Percentiles rank a stretch among this genome's conserved stretches.
These are phyloP conservation scores for Amphiprion ocellaris DNA, from an alignment of 2,113 vertebrate species.

Conservation along the genomic window DNA sequence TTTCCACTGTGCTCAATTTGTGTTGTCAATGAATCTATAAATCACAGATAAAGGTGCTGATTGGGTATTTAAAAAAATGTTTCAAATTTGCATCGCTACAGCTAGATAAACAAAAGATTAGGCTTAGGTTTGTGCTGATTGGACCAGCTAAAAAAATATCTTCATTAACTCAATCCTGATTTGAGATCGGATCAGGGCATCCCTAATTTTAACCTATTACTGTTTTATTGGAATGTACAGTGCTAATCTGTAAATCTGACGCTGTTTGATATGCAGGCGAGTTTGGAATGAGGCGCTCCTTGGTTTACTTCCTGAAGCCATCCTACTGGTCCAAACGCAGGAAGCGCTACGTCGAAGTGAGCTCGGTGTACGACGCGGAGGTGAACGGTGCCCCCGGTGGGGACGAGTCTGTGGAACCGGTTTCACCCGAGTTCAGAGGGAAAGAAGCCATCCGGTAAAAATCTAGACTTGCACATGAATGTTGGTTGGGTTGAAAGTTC, in stretches of 20 bases:
- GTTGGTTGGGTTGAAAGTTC: not conserved
- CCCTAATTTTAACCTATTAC: not conserved
- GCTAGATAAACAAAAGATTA: no score
- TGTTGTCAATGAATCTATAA: no score
- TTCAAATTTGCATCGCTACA: no score
- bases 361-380: conserved; percentile 85
- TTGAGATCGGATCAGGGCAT: no score
- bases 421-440: conserved; percentile 92
- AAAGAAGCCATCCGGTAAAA: conserved; percentile 96
- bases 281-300: conserved; percentile 89
- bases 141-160: no score
- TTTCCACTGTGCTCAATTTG: no score
- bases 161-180: no score
- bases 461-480: not conserved
- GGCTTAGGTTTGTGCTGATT: no score
- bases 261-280: conserved; percentile 84
- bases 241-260: not conserved
- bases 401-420: conserved; percentile 88
- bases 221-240: no score
- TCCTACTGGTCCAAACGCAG: conserved; percentile 95
- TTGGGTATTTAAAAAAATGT: no score
- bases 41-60: no score
- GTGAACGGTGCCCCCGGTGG: conserved; percentile 82
- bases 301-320: conserved; percentile 94
- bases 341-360: conserved; percentile 91